Evolutionary conservation across 1,140 invertebrate species (phyloP), one percentile per base, ranked within the genome.

Genomic region (Aleiodes sp.): DNA sequence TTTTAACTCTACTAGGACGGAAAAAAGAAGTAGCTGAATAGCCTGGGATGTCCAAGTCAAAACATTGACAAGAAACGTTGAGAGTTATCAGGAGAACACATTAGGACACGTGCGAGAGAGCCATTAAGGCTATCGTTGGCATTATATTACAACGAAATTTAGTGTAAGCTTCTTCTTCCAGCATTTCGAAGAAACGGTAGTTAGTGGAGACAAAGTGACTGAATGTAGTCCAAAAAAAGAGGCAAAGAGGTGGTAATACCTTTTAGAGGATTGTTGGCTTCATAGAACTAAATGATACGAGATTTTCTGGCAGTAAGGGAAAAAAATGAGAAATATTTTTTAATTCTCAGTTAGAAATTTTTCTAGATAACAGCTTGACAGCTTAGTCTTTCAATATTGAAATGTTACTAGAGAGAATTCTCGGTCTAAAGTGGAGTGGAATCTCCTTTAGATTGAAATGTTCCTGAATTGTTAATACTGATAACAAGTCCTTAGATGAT

Each of bases 81-180:
- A 61, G 71, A 75, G 75, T 76, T 79, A 78, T 78, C 74, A 72
- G 69, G 66, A 76, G 46, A 35, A 52, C 75, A 71, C 78, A 79
- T 79, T 79, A 79, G 71, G 61, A 56, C 65, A 70, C 57, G 46
- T 71, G 74, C 72, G 65, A 71, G 68, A 52, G 59, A 26, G 68
- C 76, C 73, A 78, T 79, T 78, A 79, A 75, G 72, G 62, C 68
- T 75, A 75, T 76, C 73, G 69, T 72, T 52, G 65, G 71, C 65
- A 65, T 73, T 75, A 70, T 73, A 52, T 79, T 76, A 70, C 72
- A 75, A 74, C 72, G 63, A 70, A 78, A 79, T 77, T 78, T 79
- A 79, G 74, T 77, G 65, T 73, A 75, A 78, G 72, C 52, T 56
- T 31, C n/a, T 43, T 16, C 24, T n/a, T 59, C 52, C 33, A 39